Base-by-base conservation (phyloP, 2,113 vertebrate species). In the Numenius arquata region DNA sequence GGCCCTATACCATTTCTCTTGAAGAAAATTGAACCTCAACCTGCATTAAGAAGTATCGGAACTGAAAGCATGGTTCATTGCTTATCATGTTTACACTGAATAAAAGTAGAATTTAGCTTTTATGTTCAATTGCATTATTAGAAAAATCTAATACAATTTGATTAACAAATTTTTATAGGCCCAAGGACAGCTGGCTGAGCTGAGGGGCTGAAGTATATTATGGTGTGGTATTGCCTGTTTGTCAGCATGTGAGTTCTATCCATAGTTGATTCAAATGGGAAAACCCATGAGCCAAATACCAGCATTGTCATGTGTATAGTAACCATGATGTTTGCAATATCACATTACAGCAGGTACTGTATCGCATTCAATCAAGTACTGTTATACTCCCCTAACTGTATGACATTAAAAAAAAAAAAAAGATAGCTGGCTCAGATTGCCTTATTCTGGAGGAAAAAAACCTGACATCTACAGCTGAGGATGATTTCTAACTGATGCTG, bases 241-340 rank as follows among this genome's bases (percentile, higher is more conserved):
- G 29, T 20, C 62, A 47, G 15, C 0, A 0, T 5, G 8, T 45
- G 70, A 76, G 9, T 32, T 80, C 41, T 43, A 7, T 4, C 32
- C 29, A 16, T 14, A 36, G 13, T 1, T 47, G 18, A 87, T 56
- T 72, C 23, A 72, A 78, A 56, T 36, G 29, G 29, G 58, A 65
- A 75, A 84, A 50, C 7, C 23, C 17, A 38, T 18, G 21, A 88
- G 38, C 21, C 41, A 62, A 58, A 48, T 47, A 25, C 8, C 25
- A 61, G 18, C 17, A 53, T 73, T 85, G 30, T 50, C n/a, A 21
- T 11, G 8, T 8, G 2, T 50, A 23, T 9, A 29, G 53, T 62
- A 79, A 55, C 32, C 18, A n/a, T 2, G 13, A 34, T 30, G 41
- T 55, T 50, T 67, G 40, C 18, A 79, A 22, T 32, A 61, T 50